These are phyloP conservation scores for Semnornis frantzii DNA, from an alignment of 2,113 vertebrate species.

Conservation along the genomic window DNA sequence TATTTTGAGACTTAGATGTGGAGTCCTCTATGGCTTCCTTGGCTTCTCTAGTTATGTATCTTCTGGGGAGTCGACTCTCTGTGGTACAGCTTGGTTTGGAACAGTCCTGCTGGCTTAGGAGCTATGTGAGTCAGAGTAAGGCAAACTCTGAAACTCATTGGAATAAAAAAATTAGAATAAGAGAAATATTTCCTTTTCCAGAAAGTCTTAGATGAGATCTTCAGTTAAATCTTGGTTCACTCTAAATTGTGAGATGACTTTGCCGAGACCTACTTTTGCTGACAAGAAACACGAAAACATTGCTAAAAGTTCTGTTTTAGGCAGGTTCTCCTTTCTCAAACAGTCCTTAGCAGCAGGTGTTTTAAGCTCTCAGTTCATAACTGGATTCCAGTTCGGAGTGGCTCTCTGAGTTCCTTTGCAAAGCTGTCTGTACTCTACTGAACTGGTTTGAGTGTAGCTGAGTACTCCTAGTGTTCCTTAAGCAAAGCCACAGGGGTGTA, in stretches of 20 bases:
- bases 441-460: not conserved
- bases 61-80: not conserved
- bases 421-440: not conserved
- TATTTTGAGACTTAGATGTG: not conserved
- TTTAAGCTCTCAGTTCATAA: not conserved
- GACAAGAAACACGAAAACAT: not conserved
- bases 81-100: not conserved
- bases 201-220: not conserved
- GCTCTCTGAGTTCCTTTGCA: not conserved
- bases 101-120: not conserved
- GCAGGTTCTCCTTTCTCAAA: not conserved
- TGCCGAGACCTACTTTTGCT: not conserved
- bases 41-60: not conserved
- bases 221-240: not conserved
- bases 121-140: not conserved
- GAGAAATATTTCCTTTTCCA: not conserved
- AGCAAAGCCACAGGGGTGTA: not conserved
- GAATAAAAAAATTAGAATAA: not conserved
- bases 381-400: not conserved
- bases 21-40: not conserved
- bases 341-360: not conserved
- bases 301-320: too few species aligned
- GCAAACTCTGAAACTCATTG: not conserved
- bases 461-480: not conserved
- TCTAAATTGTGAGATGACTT: not conserved